Evolutionary conservation across 2,888 invertebrate species (phyloP).

Genomic region (Muscina levida): DNA sequence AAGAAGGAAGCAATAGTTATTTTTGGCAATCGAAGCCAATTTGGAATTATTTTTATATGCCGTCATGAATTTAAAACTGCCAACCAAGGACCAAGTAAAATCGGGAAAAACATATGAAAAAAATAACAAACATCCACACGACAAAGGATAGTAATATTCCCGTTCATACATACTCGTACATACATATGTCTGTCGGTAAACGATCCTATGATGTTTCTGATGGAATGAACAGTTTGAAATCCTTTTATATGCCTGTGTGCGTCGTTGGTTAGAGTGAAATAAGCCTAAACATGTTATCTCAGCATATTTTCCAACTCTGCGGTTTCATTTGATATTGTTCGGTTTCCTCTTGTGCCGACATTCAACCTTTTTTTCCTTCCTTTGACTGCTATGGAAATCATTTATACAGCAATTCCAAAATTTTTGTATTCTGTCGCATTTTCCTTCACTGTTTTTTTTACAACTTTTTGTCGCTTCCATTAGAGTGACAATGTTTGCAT

Average conservation of each 20-base stretch:
- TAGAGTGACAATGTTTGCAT: slow-evolving; percentile 48
- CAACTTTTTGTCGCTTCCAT: slow-evolving; percentile 1
- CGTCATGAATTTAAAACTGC: slow-evolving; percentile 65
- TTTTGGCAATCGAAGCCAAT: slow-evolving; percentile 65
- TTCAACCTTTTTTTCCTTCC: slow-evolving; percentile 25
- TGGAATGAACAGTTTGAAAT: slow-evolving; percentile 40
- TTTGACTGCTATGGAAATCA: slow-evolving; percentile 31
- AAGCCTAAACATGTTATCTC: slow-evolving; percentile 64
- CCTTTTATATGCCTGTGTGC: slow-evolving; percentile 20
- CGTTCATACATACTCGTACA: no score
- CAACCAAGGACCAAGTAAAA: slow-evolving; percentile 59
- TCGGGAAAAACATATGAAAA: slow-evolving; percentile 40
- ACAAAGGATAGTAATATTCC: slow-evolving; percentile 7
- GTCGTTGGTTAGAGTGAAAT: slow-evolving; percentile 45
- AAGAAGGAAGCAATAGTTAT: slow-evolving; percentile 44
- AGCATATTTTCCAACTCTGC: slow-evolving; percentile 65
- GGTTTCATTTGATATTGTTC: slow-evolving; percentile 58
- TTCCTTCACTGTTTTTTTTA: no score
- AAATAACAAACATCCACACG: slow-evolving; percentile 7
- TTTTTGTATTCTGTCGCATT: slow-evolving; percentile 28
- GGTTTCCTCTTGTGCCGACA: slow-evolving; percentile 10
- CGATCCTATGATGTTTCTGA: slow-evolving; percentile 38
- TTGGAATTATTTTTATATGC: slow-evolving; percentile 63
- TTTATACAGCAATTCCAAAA: slow-evolving; percentile 60
- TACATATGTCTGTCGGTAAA: slow-evolving; percentile 6